Evolutionary conservation across 2,888 invertebrate species (phyloP).

Genomic region (Cordilura impudica): DNA sequence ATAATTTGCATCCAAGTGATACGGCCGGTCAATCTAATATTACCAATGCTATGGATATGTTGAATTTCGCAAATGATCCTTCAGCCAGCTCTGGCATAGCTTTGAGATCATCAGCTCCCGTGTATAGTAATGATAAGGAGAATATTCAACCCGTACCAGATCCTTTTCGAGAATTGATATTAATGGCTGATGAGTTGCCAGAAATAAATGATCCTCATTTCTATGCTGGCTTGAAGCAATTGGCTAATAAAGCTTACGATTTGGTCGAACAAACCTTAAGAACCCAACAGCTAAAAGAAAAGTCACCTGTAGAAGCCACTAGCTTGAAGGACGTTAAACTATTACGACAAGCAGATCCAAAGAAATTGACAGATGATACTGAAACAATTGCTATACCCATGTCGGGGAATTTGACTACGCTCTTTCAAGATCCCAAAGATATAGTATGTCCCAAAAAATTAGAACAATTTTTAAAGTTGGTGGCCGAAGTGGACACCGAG

Average conservation of each 20-base stretch:
- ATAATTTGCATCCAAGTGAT: constrained; percentile 70
- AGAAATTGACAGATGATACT: constrained; percentile 12
- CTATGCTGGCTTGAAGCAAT: constrained; percentile 79
- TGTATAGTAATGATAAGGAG: constrained; percentile 4
- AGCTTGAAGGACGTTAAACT: constrained; percentile 29
- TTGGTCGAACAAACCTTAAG: constrained; percentile 79
- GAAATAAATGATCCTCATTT: constrained; percentile 72
- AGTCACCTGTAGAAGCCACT: constrained; percentile 1
- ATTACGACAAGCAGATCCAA: constrained; percentile 3
- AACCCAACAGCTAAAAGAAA: constrained; percentile 62
- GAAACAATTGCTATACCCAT: constrained; percentile 62
- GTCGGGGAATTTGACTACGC: constrained; percentile 67
- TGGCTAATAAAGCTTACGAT: constrained; percentile 83
- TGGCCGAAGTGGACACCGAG: constrained; percentile 77
- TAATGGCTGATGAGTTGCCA: constrained; percentile 79
- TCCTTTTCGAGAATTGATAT: constrained; percentile 82
- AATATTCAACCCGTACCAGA: constrained; percentile 75
- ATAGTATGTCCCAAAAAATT: constrained; percentile 77
- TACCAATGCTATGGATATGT: constrained; percentile 88
- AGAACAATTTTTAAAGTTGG: constrained; percentile 75
- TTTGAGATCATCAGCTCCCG: constrained; percentile 50
- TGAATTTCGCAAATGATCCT: constrained; percentile 88
- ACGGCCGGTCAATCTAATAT: constrained; percentile 74
- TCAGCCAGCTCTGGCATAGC: constrained; percentile 65
- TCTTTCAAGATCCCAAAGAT: constrained; percentile 77